Conservation (phyloP, 2,113 vertebrate species). For the Ifrita kowaldi region DNA sequence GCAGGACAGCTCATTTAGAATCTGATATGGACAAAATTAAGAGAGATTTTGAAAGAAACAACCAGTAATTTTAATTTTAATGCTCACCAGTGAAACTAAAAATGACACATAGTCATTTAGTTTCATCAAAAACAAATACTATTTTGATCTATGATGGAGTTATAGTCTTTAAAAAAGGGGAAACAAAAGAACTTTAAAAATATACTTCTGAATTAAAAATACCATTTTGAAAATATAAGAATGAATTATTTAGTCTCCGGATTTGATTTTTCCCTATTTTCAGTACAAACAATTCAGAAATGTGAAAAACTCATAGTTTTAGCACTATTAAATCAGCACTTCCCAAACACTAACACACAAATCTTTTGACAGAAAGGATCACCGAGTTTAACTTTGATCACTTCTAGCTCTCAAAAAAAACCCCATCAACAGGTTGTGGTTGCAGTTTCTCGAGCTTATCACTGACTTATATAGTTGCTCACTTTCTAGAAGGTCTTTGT, state of each 20-base stretch:
- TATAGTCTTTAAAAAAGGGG: not conserved
- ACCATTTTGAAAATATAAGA: not conserved
- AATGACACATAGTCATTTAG: not conserved
- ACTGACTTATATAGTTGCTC: not conserved
- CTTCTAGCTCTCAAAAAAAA: not conserved
- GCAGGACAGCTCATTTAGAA: not conserved
- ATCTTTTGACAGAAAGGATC: not conserved
- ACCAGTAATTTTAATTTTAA: not conserved
- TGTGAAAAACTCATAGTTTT: not conserved
- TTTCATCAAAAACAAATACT: not conserved
- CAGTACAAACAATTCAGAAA: not conserved
- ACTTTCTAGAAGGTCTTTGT: not conserved
- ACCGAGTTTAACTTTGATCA: not conserved
- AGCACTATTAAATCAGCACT: not conserved
- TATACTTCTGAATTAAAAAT: not conserved
- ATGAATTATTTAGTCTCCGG: not conserved
- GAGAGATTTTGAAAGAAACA: not conserved
- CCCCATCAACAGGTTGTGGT: not conserved
- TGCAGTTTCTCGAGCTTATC: accelerated
- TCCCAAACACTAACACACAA: not conserved
- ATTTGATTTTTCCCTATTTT: accelerated
- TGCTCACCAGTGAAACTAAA: not conserved
- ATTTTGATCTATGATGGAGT: not conserved
- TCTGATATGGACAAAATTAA: not conserved
- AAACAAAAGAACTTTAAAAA: not conserved